phyloP scores from a whole-genome alignment of 2,888 invertebrate genomes.

The Chouioia cunea region DNA sequence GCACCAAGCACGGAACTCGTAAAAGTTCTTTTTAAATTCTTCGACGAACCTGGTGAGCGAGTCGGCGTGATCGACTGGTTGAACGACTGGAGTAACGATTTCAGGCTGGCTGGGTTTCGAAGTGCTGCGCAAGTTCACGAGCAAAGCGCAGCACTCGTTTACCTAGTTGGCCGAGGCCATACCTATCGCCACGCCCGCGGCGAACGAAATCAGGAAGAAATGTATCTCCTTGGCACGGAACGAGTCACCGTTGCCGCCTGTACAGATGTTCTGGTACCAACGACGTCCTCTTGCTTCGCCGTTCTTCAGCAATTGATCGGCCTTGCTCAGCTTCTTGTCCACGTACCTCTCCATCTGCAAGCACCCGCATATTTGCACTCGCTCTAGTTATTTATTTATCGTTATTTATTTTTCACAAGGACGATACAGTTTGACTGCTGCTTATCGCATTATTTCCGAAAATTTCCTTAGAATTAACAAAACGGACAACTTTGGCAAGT shows the following conservation, averaged over 20 bases:
- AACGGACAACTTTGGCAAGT: neutral
- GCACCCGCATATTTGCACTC: slow-evolving; percentile 25
- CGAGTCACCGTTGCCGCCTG: slow-evolving; percentile 77
- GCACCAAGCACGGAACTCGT: slow-evolving; percentile 50
- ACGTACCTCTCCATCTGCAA: slow-evolving; percentile 84
- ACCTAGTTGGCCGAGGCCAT: slow-evolving; percentile 66
- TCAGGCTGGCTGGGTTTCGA: neutral
- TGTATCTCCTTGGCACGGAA: slow-evolving; percentile 82
- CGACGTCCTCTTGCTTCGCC: slow-evolving; percentile 79
- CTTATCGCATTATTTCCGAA: neutral
- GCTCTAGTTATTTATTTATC: slow-evolving; percentile 37
- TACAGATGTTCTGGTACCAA: slow-evolving; percentile 81
- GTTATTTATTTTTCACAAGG: too few species aligned
- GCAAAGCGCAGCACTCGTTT: slow-evolving; percentile 60
- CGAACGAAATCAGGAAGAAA: slow-evolving; percentile 84
- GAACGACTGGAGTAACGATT: neutral
- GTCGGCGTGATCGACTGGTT: slow-evolving; percentile 19
- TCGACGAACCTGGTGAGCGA: slow-evolving; percentile 43
- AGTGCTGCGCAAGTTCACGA: slow-evolving; percentile 45
- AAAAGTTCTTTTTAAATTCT: slow-evolving; percentile 50
- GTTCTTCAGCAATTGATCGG: slow-evolving; percentile 80
- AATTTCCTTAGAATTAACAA: slow-evolving; percentile 10
- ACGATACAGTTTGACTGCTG: neutral
- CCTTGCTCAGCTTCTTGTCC: slow-evolving; percentile 85
- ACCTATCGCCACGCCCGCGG: slow-evolving; percentile 84